Evolutionary conservation across 2,797 vertebrate species (phyloP).

Genomic region (Syngnathus acus): DNA sequence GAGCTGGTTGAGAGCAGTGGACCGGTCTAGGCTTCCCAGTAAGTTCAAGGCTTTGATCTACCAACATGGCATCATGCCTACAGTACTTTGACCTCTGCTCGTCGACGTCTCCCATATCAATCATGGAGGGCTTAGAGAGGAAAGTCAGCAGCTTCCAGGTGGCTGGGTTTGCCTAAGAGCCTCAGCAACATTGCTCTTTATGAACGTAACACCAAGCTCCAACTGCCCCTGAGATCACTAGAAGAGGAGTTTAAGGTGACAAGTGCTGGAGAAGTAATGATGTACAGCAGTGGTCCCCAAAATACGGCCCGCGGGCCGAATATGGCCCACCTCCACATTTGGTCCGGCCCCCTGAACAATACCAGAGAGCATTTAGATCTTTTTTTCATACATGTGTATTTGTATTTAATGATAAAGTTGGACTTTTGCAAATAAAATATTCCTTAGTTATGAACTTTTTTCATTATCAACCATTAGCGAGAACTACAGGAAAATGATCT

Average conservation of each 20-base stretch:
- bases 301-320: no score
- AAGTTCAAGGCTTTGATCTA: constrained; percentile 1
- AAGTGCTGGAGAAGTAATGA: neutral
- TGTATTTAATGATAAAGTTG: no score
- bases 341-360: no score
- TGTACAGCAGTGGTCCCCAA: neutral
- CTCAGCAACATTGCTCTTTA: constrained; percentile 18
- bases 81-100: neutral
- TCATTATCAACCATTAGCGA: no score
- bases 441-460: no score
- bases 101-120: neutral
- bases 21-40: neutral
- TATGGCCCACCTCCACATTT: no score
- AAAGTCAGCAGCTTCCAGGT: neutral
- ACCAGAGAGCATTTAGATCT: no score
- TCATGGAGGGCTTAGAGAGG: neutral
- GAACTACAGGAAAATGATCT: no score
- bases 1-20: neutral
- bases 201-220: constrained; percentile 9
- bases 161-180: constrained; percentile 10
- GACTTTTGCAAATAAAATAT: no score
- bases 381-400: no score
- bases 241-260: constrained; percentile 7
- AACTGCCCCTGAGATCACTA: neutral
- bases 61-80: neutral